These are phyloP conservation scores for Girardia tigrina DNA, from an alignment of 2,888 invertebrate genomes.

Conservation along the genomic window DNA sequence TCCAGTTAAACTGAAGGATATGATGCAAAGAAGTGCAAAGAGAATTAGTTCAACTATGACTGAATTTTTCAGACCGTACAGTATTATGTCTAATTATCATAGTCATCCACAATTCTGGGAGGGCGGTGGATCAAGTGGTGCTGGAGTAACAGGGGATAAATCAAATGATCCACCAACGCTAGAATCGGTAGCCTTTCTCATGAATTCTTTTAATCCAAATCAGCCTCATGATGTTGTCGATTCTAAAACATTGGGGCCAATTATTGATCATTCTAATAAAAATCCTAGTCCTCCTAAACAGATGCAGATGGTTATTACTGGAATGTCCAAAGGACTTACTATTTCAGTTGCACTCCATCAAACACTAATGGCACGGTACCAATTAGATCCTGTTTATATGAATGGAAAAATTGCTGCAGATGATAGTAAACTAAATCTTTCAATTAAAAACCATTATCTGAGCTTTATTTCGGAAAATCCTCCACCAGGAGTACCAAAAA, in stretches of 20 bases:
- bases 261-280: neutral
- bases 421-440: slow-evolving; percentile 81
- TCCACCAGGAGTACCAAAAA: slow-evolving; percentile 49
- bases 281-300: neutral
- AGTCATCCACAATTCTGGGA: neutral
- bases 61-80: slow-evolving; percentile 50
- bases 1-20: slow-evolving; percentile 88
- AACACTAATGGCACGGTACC: slow-evolving; percentile 89
- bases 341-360: slow-evolving; percentile 84
- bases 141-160: neutral
- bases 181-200: neutral
- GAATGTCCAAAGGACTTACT: slow-evolving; percentile 62
- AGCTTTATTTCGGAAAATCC: slow-evolving; percentile 66
- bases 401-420: slow-evolving; percentile 70
- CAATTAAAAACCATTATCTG: slow-evolving; percentile 75
- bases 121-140: neutral
- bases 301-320: slow-evolving; percentile 41
- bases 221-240: neutral
- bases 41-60: slow-evolving; percentile 80
- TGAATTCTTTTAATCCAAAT: neutral
- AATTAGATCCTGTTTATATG: slow-evolving; percentile 79
- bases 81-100: neutral
- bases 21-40: slow-evolving; percentile 77
- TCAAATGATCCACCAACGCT: neutral
- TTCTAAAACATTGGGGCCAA: neutral